phyloP scores from a whole-genome alignment of 2,113 vertebrate genomes.

The Brevimyrus niger region DNA sequence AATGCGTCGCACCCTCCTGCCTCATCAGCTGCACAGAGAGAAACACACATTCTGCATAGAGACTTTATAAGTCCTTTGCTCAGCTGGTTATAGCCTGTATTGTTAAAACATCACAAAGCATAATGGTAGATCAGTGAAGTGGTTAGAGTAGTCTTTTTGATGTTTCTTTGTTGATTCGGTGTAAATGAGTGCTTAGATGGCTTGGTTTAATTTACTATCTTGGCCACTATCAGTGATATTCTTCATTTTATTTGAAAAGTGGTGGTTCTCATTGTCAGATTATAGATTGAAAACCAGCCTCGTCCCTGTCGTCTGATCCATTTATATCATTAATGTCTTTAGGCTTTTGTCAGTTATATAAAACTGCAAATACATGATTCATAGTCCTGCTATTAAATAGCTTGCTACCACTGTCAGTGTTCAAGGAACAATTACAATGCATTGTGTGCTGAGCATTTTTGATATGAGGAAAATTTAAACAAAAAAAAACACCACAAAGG shows the following conservation, averaged over 20 bases:
- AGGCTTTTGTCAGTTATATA: not conserved
- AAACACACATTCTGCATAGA: not conserved
- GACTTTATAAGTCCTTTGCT: not conserved
- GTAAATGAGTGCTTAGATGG: not conserved
- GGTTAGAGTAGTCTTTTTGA: not conserved
- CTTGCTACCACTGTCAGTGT: not conserved
- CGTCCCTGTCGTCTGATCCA: not conserved
- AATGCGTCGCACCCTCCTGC: not conserved
- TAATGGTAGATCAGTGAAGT: not conserved
- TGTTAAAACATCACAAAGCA: not conserved
- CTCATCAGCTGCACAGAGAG: not conserved
- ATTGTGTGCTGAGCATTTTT: not conserved
- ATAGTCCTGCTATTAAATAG: not conserved
- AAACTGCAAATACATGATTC: slow-evolving; percentile 8
- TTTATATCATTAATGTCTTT: slow-evolving; percentile 6
- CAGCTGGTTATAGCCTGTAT: not conserved
- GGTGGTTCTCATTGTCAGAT: not conserved
- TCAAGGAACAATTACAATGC: not conserved
- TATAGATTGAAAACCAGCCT: slow-evolving; percentile 1
- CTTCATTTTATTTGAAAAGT: not conserved
- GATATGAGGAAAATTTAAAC: not conserved
- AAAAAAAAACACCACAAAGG: not conserved
- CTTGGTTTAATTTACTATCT: not conserved
- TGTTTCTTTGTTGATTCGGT: not conserved
- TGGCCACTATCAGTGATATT: not conserved